phyloP scores from a whole-genome alignment of 2,888 invertebrate species.

The Drosophila quasianomalipes region DNA sequence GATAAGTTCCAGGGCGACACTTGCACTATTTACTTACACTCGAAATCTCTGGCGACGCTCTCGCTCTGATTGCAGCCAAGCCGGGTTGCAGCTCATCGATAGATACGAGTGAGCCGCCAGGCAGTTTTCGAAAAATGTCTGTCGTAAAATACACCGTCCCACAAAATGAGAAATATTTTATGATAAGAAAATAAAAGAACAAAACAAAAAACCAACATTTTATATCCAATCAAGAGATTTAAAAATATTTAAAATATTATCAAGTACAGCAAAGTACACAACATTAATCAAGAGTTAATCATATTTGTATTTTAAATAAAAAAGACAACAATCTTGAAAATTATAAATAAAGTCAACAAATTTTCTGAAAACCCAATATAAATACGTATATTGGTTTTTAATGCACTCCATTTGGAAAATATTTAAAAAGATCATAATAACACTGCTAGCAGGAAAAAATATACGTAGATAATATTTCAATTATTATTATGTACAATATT shows the following conservation, averaged over 20 bases:
- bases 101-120: conserved; percentile 15
- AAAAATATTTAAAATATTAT: background rate
- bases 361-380: rapidly evolving
- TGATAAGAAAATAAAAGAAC: background rate
- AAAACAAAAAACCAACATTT: background rate
- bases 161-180: background rate
- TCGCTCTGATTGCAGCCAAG: conserved; percentile 26
- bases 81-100: conserved; percentile 44
- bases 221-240: background rate
- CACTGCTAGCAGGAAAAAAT: background rate
- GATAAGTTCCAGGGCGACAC: conserved; percentile 52
- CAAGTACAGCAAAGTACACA: background rate
- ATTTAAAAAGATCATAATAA: background rate
- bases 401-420: background rate
- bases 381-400: background rate
- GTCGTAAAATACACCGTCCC: conserved; percentile 26
- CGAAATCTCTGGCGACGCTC: conserved; percentile 2
- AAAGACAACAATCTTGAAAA: background rate
- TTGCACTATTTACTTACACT: conserved; percentile 36
- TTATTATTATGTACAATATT: background rate
- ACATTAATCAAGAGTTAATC: background rate
- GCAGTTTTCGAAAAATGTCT: conserved; percentile 6
- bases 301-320: background rate
- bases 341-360: background rate
- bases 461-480: background rate